Conservation (phyloP, 2,888 invertebrate species). For the Myopa tessellatipennis region DNA sequence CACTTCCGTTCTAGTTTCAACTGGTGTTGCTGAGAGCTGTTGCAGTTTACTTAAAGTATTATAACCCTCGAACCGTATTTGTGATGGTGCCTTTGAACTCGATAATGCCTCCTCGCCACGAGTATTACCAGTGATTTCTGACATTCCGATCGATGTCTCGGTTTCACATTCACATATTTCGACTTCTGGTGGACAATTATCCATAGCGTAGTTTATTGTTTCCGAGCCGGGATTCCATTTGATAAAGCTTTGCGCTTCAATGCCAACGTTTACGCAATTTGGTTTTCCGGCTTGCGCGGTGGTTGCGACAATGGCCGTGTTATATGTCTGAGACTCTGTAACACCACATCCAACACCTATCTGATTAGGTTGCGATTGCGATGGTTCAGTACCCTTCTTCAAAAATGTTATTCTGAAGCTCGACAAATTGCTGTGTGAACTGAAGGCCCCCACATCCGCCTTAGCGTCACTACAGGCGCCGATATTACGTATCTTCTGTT, state of each 20-base stretch:
- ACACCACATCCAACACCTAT: not conserved
- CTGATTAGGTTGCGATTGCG: conserved; percentile 12
- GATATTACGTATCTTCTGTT: conserved; percentile 41
- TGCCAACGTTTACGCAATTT: conserved; percentile 10
- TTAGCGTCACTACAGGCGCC: conserved; percentile 18
- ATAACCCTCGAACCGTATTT: not conserved
- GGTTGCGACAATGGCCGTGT: not conserved
- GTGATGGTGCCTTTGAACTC: not conserved
- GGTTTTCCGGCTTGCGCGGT: not conserved
- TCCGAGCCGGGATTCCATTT: conserved; percentile 30
- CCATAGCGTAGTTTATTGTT: not conserved
- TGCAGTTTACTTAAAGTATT: not conserved
- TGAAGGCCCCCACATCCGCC: conserved; percentile 35
- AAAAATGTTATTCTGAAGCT: conserved; percentile 36
- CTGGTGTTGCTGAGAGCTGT: not conserved
- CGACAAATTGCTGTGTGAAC: conserved; percentile 34
- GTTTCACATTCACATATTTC: not conserved
- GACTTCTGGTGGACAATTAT: not conserved
- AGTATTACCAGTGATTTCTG: not conserved
- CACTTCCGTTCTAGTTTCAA: conserved; percentile 11
- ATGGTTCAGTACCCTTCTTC: conserved; percentile 19
- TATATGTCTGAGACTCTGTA: not conserved
- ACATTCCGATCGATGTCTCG: not conserved
- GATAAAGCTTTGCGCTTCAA: conserved; percentile 18
- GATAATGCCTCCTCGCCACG: not conserved